A percentile compares a stretch with the other conserved stretches of the same genome.
Evolutionary conservation across 2,888 invertebrate genomes (phyloP).

Genomic region (Crocallis elinguaria): DNA sequence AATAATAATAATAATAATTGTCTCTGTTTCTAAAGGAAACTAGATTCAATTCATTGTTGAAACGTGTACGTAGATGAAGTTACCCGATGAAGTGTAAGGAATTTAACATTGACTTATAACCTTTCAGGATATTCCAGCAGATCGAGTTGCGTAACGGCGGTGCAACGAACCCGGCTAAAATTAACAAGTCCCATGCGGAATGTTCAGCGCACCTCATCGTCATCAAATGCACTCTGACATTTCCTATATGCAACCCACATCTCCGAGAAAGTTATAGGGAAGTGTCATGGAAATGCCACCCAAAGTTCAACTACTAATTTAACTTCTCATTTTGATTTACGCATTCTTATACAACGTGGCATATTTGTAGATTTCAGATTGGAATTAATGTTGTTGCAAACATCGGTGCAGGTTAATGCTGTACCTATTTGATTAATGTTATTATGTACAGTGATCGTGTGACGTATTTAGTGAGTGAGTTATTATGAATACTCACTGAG

Average conservation of each 20-base stretch:
- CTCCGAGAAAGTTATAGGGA: conserved; percentile 18
- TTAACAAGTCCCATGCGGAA: conserved; percentile 63
- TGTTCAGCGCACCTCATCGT: conserved; percentile 59
- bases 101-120: conserved; percentile 8
- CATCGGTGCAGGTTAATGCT: conserved; percentile 20
- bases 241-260: conserved; percentile 60
- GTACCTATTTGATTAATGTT: conserved; percentile 34
- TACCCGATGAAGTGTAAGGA: neutral
- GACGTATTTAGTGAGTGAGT: conserved; percentile 41
- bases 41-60: too few species aligned
- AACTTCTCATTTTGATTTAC: conserved; percentile 12
- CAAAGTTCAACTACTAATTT: conserved; percentile 16
- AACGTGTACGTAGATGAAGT: neutral
- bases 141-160: conserved; percentile 64
- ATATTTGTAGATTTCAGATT: conserved; percentile 10
- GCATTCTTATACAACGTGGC: neutral
- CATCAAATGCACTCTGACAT: conserved; percentile 75
- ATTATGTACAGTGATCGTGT: conserved; percentile 23
- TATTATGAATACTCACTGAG: conserved; percentile 37
- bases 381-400: conserved; percentile 12
- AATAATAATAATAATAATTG: too few species aligned
- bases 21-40: too few species aligned
- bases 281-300: conserved; percentile 15
- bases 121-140: conserved; percentile 40
- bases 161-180: conserved; percentile 76